A percentile compares a stretch with the other conserved stretches of the same genome.
phyloP scores from a whole-genome alignment of 2,113 vertebrate genomes.

The Paramisgurnus dabryanus region DNA sequence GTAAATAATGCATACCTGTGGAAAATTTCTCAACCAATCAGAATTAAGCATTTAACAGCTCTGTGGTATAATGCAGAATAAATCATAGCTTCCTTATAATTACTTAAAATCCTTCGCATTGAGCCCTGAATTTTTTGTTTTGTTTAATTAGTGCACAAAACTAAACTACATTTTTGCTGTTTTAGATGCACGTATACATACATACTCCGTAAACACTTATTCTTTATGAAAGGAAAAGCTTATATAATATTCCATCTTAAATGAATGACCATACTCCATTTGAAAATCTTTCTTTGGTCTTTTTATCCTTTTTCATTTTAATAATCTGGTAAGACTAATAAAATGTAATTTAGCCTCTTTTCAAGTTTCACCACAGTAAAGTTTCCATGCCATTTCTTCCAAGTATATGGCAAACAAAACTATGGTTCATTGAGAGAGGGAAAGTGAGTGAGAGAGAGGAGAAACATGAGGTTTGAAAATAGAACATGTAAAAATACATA shows the following conservation, averaged over 20 bases:
- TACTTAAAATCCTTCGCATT: no score
- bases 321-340: constrained; percentile 69
- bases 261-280: constrained; percentile 38
- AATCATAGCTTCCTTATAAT: no score
- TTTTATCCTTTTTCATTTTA: constrained; percentile 62
- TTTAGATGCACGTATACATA: no score
- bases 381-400: constrained; percentile 66
- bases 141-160: no score
- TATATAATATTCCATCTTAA: constrained; percentile 22
- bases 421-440: constrained; percentile 53
- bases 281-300: constrained; percentile 32
- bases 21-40: no score
- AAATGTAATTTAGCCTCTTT: constrained; percentile 69
- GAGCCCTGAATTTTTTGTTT: no score
- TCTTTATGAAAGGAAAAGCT: constrained; percentile 3
- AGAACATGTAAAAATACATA: constrained; percentile 71
- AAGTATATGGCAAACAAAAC: constrained; percentile 67
- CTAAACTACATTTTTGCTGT: no score
- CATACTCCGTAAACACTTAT: neutral
- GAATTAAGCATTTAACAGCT: no score
- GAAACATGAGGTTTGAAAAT: constrained; percentile 67
- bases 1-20: no score
- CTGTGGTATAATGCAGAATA: no score
- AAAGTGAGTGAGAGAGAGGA: constrained; percentile 31
- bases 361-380: constrained; percentile 69